Evolutionary conservation across 2,113 vertebrate genomes (phyloP), one percentile per base, ranked within the genome.

Genomic region (Daphoenositta chrysoptera): DNA sequence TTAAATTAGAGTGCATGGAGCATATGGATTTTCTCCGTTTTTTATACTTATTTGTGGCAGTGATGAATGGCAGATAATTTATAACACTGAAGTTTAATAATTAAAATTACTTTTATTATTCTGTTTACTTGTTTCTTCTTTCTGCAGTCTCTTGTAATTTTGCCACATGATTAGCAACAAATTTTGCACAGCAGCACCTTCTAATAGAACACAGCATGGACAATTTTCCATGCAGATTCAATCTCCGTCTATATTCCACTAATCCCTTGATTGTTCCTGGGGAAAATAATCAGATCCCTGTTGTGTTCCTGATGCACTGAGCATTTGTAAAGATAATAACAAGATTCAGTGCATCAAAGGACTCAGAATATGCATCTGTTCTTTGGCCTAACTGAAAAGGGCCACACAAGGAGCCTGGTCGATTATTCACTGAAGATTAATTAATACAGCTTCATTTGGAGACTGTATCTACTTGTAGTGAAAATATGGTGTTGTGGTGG

Each of bases 121-220:
- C 95, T 98, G 97, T 98, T 98, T 98, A 96, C 92, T 93, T 68
- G 66, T 93, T 97, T 97, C 81, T 96, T 86, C 87, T 96, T 97
- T 97, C 90, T 93, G 57, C 86, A 96, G 44, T 87, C 66, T 88
- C 35, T 94, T 95, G n/a, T 97, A 97, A 97, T 98, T 98, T 97
- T 97, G 82, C 89, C 83, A 96, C 92, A 72, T 97, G 98, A 98
- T 98, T 97, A 96, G 91, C 95, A 96, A 96, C 68, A 87, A 98
- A 97, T 98, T 96, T 98, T 96, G 96, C 97, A 95, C 98, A 97
- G 97, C 96, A 97, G 92, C 96, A 89, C 94, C 96, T 98, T 96
- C 96, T 98, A 98, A 99, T 99, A 98, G 98, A 98, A 98, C 97
- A 15, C 98, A 98, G 98, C 98, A 98, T 94, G 97, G 96, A 96